Percentiles rank a stretch among this genome's conserved stretches.
Conservation (phyloP, 2,113 vertebrate species). For the Pachycephala philippinensis region DNA sequence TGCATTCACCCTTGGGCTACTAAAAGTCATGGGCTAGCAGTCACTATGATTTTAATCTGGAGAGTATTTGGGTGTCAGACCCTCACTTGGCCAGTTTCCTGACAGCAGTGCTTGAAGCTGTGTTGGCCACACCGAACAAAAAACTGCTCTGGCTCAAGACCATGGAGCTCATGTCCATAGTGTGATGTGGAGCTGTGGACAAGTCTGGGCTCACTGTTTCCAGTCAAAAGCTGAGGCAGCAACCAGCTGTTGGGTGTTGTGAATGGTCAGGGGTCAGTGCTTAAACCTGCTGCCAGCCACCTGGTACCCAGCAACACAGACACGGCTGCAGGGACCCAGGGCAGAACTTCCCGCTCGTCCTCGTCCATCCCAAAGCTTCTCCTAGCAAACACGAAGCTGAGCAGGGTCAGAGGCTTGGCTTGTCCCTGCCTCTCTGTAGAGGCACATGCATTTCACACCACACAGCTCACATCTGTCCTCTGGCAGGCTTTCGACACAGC, state of each 20-base stretch:
- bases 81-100: background rate
- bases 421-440: background rate
- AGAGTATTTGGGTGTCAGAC: background rate
- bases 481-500: background rate
- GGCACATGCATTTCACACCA: background rate
- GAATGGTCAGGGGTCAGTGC: background rate
- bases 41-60: background rate
- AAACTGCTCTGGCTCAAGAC: background rate
- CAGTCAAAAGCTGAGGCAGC: background rate
- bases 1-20: background rate
- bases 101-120: background rate
- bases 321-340: background rate
- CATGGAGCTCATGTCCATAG: background rate
- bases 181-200: rapidly evolving
- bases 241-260: background rate
- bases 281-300: background rate
- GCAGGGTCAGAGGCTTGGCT: background rate
- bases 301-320: background rate
- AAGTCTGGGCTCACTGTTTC: background rate
- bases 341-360: background rate
- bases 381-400: background rate
- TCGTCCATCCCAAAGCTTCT: background rate
- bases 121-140: background rate
- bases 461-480: background rate
- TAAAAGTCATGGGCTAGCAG: background rate